Percentiles rank a stretch among this genome's conserved stretches.
Evolutionary conservation across 2,113 vertebrate species (phyloP).

Genomic region (Sus scrofa): DNA sequence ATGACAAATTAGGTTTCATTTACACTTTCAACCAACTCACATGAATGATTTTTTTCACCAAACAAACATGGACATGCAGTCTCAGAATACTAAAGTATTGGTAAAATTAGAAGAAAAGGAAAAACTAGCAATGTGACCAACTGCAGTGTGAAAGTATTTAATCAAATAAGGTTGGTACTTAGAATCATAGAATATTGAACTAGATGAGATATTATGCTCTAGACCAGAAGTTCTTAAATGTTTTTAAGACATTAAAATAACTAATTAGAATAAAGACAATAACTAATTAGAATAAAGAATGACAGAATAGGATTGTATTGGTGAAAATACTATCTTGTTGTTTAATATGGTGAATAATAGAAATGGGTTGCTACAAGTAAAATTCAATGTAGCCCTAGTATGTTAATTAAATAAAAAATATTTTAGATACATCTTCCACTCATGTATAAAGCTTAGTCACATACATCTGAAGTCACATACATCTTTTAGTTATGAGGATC

Average conservation of each 20-base stretch:
- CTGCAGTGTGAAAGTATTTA: neutral
- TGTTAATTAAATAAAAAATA: neutral
- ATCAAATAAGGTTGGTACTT: neutral
- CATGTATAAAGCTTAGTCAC: neutral
- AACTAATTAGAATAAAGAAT: no score
- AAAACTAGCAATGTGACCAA: neutral
- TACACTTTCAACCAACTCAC: neutral
- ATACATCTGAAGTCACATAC: no score
- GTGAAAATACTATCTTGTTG: neutral
- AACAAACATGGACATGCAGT: no score
- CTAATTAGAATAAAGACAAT: neutral
- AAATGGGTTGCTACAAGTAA: neutral
- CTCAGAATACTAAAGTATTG: neutral
- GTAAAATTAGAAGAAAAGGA: neutral
- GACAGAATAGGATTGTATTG: neutral
- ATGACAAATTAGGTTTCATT: neutral
- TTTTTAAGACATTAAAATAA: neutral
- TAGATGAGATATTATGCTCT: neutral
- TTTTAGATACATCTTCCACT: neutral
- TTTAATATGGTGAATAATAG: neutral
- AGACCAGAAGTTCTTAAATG: neutral
- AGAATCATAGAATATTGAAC: neutral
- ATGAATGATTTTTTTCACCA: no score
- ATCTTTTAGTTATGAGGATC: neutral
- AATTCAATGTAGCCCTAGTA: neutral